phyloP scores from a whole-genome alignment of 2,113 vertebrate species.

The Prochilodus magdalenae region DNA sequence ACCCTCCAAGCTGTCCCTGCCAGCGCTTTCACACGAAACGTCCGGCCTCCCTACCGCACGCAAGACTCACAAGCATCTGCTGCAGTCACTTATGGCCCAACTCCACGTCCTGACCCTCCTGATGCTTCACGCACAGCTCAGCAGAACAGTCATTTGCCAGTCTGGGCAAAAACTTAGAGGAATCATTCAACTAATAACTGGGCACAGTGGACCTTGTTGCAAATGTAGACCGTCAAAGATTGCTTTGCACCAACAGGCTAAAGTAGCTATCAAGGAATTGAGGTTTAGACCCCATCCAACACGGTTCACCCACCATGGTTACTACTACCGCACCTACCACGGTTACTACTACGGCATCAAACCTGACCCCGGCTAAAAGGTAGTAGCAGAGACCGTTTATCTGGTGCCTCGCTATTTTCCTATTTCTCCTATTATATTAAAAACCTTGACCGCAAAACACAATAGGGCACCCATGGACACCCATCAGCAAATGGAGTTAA shows the following conservation, averaged over 20 bases:
- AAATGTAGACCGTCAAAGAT: not conserved
- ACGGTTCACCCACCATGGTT: too few relatives aligned
- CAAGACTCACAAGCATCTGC: slow-evolving; percentile 33
- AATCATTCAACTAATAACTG: not conserved
- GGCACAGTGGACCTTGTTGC: not conserved
- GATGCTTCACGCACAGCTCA: not conserved
- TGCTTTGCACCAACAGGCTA: not conserved
- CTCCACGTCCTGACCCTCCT: slow-evolving; percentile 28
- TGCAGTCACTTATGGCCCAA: slow-evolving; percentile 41
- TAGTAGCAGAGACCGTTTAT: too few relatives aligned
- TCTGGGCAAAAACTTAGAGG: slow-evolving; percentile 24
- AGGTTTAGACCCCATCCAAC: too few relatives aligned
- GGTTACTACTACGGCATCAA: too few relatives aligned
- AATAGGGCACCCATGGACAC: too few relatives aligned
- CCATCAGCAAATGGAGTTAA: too few relatives aligned
- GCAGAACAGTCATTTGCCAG: not conserved
- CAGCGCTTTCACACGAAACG: slow-evolving; percentile 42
- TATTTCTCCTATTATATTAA: too few relatives aligned
- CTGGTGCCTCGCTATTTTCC: too few relatives aligned
- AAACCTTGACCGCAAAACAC: too few relatives aligned
- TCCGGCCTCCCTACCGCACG: slow-evolving; percentile 31
- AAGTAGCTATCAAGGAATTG: too few relatives aligned
- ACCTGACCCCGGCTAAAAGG: too few relatives aligned
- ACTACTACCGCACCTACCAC: too few relatives aligned
- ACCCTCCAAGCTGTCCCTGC: slow-evolving; percentile 49